phyloP scores from a whole-genome alignment of 2,113 vertebrate genomes.

The Sinocyclocheilus anshuiensis region DNA sequence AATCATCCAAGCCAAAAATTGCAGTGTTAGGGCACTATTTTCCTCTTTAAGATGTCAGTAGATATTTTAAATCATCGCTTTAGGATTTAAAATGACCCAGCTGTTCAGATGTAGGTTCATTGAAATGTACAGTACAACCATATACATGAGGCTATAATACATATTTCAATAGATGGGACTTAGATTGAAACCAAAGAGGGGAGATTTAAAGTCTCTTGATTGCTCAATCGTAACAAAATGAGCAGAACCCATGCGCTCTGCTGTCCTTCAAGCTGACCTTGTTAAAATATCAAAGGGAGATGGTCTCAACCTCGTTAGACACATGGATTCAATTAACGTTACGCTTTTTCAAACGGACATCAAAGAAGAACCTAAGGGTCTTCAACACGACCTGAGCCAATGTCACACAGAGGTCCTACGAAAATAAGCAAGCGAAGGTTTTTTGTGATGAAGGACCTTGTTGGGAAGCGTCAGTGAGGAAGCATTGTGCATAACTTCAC shows the following conservation, averaged over 20 bases:
- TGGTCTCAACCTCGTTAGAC: constrained; percentile 44
- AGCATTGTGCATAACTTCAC: constrained; percentile 44
- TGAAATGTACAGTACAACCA: constrained; percentile 7
- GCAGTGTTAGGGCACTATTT: not conserved
- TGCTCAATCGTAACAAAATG: constrained; percentile 6
- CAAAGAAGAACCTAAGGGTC: constrained; percentile 26
- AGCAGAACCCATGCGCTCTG: constrained; percentile 24
- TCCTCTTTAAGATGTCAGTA: not conserved
- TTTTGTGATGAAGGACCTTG: constrained; percentile 27
- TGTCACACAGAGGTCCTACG: constrained; percentile 27
- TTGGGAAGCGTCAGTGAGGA: constrained; percentile 3
- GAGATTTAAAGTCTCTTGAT: not conserved
- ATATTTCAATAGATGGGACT: not conserved
- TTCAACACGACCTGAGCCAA: not conserved
- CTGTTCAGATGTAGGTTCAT: not conserved
- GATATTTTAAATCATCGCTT: not conserved
- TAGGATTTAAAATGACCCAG: not conserved
- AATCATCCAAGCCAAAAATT: not conserved
- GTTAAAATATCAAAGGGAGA: constrained; percentile 48
- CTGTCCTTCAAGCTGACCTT: constrained; percentile 54
- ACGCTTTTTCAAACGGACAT: constrained; percentile 2
- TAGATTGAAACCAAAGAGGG: not conserved
- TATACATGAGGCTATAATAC: not conserved
- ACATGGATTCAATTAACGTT: constrained; percentile 53
- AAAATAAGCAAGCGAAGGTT: constrained; percentile 20